Conservation (phyloP, 1,140 invertebrate species). For the Laodelphax striatellus region DNA sequence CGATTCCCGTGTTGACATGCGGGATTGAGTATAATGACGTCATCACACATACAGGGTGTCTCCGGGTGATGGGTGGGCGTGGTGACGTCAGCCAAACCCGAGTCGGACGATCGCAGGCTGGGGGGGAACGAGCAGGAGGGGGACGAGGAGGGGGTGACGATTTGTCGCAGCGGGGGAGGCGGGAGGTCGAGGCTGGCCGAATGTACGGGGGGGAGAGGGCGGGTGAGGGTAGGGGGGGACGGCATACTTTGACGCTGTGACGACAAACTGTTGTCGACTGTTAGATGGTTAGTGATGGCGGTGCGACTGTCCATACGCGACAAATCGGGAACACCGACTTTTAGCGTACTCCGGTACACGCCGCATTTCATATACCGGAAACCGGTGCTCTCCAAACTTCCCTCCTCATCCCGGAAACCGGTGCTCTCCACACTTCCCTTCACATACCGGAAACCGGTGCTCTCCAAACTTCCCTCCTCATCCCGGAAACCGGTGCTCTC, state of each 20-base stretch:
- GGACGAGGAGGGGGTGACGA: not conserved
- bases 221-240: not conserved
- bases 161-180: conserved; percentile 32
- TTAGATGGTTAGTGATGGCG: not conserved
- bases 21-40: no score
- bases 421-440: conserved; percentile 5
- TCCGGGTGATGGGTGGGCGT: conserved; percentile 32
- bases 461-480: no score
- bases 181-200: conserved; percentile 40
- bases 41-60: conserved; percentile 50
- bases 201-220: conserved; percentile 27
- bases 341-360: conserved; percentile 8
- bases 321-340: not conserved
- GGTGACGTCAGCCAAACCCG: conserved; percentile 64
- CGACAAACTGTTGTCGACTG: conserved; percentile 17
- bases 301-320: conserved; percentile 6
- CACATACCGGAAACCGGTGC: no score
- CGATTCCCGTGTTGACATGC: no score
- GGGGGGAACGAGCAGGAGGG: not conserved
- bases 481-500: no score
- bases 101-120: conserved; percentile 56
- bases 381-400: conserved; percentile 4
- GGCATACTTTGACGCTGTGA: conserved; percentile 6
- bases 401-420: conserved; percentile 7
- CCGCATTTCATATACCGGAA: conserved; percentile 5